Evolutionary conservation across 2,797 vertebrate species (phyloP), one percentile per base, ranked within the genome.

Genomic region (Nasua narica): DNA sequence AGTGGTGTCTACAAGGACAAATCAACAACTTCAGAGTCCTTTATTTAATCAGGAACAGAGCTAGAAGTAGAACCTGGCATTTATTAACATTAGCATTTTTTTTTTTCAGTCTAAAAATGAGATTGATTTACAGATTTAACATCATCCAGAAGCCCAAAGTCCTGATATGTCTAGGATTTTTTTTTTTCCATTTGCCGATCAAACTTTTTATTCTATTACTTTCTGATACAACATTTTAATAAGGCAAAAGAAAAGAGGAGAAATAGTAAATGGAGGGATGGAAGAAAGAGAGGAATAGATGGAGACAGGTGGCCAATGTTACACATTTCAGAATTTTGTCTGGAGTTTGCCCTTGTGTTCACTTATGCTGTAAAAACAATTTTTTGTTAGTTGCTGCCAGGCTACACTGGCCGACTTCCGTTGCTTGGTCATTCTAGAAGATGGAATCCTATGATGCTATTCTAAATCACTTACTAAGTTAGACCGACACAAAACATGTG

Each of bases 401-500:
- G 14, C 40, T 85, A 6, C 43, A 6, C 23, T 92, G 40, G 27
- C 43, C 1, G 0, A 76, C 56, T 58, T 87, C 40, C 21, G 4
- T 81, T 74, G 14, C 21, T 70, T 79, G 69, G 87, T 58, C 29
- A 91, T 83, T 93, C 29, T 92, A 62, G 56, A 76, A 91, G 50
- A 87, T 65, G 56, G 74, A 5, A 35, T 93, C 15, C 76, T 77
- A 54, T 87, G 58, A 84, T 84, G 65, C 67, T 23, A 18, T 43
- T 91, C 35, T 58, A 90, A 90, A 91, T 84, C 87, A 87, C 35
- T 95, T 37, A 62, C 62, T 74, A 89, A 82, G 32, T 89, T 95
- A 70, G 56, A 92, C 5, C n/a, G 72, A 72, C 15, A 77, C 35
- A 90, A 83, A 90, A 74, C 72, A 35, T 21, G 19, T 70, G 43